A percentile compares a stretch with the other conserved stretches of the same genome.
Evolutionary conservation across 2,888 invertebrate species (phyloP).

Genomic region (Brassicogethes aeneus): DNA sequence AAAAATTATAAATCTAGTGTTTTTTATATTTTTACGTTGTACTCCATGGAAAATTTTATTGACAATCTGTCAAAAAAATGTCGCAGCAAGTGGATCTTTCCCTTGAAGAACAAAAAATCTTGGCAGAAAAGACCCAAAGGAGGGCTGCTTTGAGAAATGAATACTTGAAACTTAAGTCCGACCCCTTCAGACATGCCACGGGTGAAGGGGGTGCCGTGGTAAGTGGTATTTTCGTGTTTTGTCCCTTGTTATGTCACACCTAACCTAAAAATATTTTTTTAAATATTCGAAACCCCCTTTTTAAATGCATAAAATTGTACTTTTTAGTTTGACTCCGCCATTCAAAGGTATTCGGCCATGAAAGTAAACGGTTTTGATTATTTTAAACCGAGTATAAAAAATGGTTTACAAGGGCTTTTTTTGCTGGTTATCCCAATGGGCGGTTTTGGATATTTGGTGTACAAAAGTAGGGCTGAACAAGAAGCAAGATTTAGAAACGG

Average conservation of each 20-base stretch:
- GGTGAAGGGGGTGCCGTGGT: constrained; percentile 63
- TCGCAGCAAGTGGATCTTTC: constrained; percentile 46
- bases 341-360: constrained; percentile 67
- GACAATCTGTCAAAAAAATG: too few species aligned
- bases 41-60: too few species aligned
- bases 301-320: too few species aligned
- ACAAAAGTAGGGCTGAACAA: constrained; percentile 43
- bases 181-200: constrained; percentile 62
- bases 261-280: constrained; percentile 13
- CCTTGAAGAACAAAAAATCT: constrained; percentile 42
- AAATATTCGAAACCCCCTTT: neutral
- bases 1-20: too few species aligned
- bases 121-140: constrained; percentile 52
- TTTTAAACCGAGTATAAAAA: constrained; percentile 56
- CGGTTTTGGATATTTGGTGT: constrained; percentile 45
- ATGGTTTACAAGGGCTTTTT: constrained; percentile 29
- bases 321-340: constrained; percentile 72
- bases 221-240: constrained; percentile 37
- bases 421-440: constrained; percentile 49
- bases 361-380: constrained; percentile 54
- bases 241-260: constrained; percentile 13
- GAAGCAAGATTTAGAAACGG: constrained; percentile 59
- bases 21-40: too few species aligned
- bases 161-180: constrained; percentile 59
- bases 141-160: constrained; percentile 55